Evolutionary conservation across 2,797 vertebrate genomes (phyloP).

Genomic region (Falco berigora): DNA sequence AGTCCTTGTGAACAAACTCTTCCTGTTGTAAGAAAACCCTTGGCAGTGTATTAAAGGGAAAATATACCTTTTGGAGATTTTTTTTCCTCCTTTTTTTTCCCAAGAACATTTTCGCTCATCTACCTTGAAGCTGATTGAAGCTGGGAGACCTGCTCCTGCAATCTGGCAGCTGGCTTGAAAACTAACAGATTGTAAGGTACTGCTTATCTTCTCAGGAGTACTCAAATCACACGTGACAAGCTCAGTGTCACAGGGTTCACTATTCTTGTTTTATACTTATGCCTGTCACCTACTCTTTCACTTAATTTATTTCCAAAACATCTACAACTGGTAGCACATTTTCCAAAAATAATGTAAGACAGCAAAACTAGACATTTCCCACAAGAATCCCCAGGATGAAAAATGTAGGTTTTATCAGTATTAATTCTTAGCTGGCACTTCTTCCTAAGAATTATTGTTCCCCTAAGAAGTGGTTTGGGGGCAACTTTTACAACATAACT

Average conservation of each 20-base stretch:
- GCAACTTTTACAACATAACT: not conserved
- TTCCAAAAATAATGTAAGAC: not conserved
- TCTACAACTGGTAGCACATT: not conserved
- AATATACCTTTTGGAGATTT: not conserved
- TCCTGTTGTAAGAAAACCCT: not conserved
- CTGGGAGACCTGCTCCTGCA: not conserved
- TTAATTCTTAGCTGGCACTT: not conserved
- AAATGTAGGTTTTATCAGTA: not conserved
- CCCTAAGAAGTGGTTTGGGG: not conserved
- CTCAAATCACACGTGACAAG: not conserved
- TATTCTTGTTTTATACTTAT: not conserved
- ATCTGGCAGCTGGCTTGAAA: not conserved
- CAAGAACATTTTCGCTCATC: not conserved
- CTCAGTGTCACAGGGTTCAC: not conserved
- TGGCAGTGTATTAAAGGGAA: conserved; percentile 22
- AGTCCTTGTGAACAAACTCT: not conserved
- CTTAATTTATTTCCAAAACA: not conserved
- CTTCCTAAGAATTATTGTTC: not conserved
- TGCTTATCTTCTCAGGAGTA: not conserved
- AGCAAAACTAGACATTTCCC: not conserved
- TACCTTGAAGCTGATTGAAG: not conserved
- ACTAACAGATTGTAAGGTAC: not conserved
- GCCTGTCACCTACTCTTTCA: not conserved
- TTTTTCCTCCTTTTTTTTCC: not conserved
- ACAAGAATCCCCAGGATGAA: not conserved